A percentile compares a stretch with the other conserved stretches of the same genome.
These are phyloP conservation scores for Aplochiton taeniatus DNA, from an alignment of 2,797 vertebrate species.

Conservation along the genomic window DNA sequence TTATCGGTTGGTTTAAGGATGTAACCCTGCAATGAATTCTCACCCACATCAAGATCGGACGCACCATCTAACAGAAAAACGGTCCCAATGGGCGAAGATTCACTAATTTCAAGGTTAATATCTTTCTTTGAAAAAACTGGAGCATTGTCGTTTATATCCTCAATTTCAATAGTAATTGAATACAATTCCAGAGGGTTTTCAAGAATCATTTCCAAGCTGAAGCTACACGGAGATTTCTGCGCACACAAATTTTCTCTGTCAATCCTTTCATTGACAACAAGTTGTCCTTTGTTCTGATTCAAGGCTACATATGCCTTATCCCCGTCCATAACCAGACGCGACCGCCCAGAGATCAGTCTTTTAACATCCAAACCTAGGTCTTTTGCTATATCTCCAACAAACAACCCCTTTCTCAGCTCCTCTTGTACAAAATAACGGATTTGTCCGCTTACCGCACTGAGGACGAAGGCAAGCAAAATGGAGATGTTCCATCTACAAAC, in stretches of 20 bases:
- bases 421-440: conserved; percentile 85
- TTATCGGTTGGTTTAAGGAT: conserved; percentile 55
- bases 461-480: conserved; percentile 67
- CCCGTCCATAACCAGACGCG: conserved; percentile 75
- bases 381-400: conserved; percentile 82
- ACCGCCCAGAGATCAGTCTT: conserved; percentile 74
- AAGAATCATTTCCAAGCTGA: conserved; percentile 68
- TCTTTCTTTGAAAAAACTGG: conserved; percentile 65
- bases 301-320: conserved; percentile 79
- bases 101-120: conserved; percentile 64
- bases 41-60: conserved; percentile 68
- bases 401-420: conserved; percentile 80
- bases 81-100: conserved; percentile 56
- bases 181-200: conserved; percentile 70
- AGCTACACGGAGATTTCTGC: conserved; percentile 64
- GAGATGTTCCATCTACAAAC: conserved; percentile 71
- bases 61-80: conserved; percentile 69
- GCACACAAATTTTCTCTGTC: conserved; percentile 77
- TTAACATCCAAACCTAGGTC: conserved; percentile 81
- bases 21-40: conserved; percentile 71
- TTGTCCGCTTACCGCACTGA: conserved; percentile 62
- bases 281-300: conserved; percentile 78
- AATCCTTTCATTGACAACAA: conserved; percentile 76
- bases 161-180: conserved; percentile 64
- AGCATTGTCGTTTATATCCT: conserved; percentile 72